A percentile compares a stretch with the other conserved stretches of the same genome.
These are phyloP conservation scores for Caerostris darwini DNA, from an alignment of 1,140 invertebrate species.

Conservation along the genomic window DNA sequence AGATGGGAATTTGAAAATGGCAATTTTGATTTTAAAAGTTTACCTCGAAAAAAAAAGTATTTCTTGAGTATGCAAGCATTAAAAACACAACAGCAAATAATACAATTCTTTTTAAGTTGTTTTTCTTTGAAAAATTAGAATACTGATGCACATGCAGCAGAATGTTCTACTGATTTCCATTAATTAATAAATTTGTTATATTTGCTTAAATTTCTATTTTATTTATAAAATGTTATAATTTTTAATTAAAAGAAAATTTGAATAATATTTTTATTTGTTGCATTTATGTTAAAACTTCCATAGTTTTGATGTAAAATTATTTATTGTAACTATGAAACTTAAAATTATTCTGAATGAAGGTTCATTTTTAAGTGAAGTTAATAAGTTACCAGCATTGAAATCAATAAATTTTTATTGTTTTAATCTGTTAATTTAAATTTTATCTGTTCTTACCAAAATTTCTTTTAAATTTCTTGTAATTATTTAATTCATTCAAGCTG, in stretches of 20 bases:
- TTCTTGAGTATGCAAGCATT: background rate
- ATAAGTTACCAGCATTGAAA: too few relatives aligned
- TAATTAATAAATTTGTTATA: constrained; percentile 24
- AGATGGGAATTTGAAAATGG: too few relatives aligned
- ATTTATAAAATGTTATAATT: background rate
- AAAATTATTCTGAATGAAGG: too few relatives aligned
- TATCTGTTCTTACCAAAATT: too few relatives aligned
- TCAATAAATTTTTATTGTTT: too few relatives aligned
- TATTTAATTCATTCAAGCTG: background rate
- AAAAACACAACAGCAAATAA: background rate
- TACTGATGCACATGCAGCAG: constrained; percentile 62
- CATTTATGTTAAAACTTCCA: too few relatives aligned
- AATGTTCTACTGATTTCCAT: constrained; percentile 60
- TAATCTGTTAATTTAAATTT: too few relatives aligned
- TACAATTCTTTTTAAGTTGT: background rate
- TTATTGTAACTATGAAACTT: too few relatives aligned
- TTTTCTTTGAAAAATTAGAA: background rate
- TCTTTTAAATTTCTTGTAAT: too few relatives aligned
- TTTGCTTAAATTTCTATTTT: background rate
- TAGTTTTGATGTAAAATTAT: too few relatives aligned
- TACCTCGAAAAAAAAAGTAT: background rate
- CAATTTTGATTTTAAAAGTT: background rate
- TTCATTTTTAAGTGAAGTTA: too few relatives aligned
- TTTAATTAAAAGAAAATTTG: background rate
- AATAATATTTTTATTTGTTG: too few relatives aligned